These are phyloP conservation scores for Cosmia trapezina DNA, from an alignment of 2,888 invertebrate genomes.

Conservation along the genomic window DNA sequence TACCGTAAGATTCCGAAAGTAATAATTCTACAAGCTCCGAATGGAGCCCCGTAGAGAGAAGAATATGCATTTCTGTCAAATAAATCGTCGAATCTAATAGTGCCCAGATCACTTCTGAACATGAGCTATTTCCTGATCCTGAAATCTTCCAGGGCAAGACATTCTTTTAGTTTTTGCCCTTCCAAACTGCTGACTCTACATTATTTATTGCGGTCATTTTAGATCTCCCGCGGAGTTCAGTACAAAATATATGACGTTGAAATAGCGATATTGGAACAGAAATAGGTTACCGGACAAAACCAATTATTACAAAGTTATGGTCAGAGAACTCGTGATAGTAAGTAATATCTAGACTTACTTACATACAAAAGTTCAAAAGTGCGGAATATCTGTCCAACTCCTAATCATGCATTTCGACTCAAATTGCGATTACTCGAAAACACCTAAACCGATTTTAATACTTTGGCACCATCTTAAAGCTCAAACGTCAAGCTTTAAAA, in stretches of 20 bases:
- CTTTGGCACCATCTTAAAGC: too few relatives aligned
- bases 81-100: constrained; percentile 2
- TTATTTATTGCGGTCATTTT: constrained; percentile 53
- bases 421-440: too few relatives aligned
- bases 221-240: constrained; percentile 46
- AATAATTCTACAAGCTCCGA: neutral
- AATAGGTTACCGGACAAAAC: constrained; percentile 20
- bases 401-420: too few relatives aligned
- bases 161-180: constrained; percentile 23
- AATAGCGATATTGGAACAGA: constrained; percentile 43
- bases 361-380: neutral
- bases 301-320: constrained; percentile 24
- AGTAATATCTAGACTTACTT: neutral
- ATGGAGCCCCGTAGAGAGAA: neutral
- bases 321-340: neutral
- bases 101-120: neutral
- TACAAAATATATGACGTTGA: constrained; percentile 42
- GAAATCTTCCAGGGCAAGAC: constrained; percentile 6
- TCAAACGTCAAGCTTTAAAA: too few relatives aligned
- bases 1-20: neutral
- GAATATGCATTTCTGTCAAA: constrained; percentile 18
- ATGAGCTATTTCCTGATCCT: neutral
- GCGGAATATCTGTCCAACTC: too few relatives aligned
- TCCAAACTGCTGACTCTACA: constrained; percentile 30
- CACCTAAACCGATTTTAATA: too few relatives aligned